Evolutionary conservation across 1,140 invertebrate genomes (phyloP).

Genomic region (Drosophila equinoxialis): DNA sequence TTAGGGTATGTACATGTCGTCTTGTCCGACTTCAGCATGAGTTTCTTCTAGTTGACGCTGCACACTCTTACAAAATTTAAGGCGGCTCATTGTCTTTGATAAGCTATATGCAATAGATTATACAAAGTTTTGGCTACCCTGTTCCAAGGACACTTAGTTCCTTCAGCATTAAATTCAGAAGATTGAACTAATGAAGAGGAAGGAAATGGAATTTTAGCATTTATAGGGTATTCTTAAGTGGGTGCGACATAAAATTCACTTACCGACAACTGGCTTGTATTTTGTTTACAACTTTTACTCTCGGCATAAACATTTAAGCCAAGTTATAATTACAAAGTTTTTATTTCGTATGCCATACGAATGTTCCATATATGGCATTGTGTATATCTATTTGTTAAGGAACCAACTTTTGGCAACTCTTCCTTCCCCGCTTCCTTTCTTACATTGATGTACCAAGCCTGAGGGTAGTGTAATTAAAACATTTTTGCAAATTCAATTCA

Average conservation of each 20-base stretch:
- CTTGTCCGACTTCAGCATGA: too few species aligned
- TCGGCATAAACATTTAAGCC: slow-evolving; percentile 68
- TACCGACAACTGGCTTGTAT: background rate
- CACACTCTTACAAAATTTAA: too few species aligned
- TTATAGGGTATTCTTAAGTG: background rate
- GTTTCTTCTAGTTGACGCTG: too few species aligned
- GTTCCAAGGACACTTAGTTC: too few species aligned
- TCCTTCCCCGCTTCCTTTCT: background rate
- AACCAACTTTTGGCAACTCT: slow-evolving; percentile 1
- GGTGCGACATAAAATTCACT: background rate
- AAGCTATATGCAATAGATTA: too few species aligned
- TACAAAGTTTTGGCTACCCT: too few species aligned
- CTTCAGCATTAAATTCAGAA: too few species aligned
- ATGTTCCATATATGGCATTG: slow-evolving; percentile 28
- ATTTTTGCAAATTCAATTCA: slow-evolving; percentile 44
- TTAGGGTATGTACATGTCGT: too few species aligned
- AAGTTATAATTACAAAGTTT: slow-evolving; percentile 67
- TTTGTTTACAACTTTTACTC: slow-evolving; percentile 64
- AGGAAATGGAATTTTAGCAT: background rate
- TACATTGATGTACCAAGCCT: background rate
- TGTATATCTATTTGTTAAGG: slow-evolving; percentile 30
- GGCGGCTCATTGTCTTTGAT: too few species aligned
- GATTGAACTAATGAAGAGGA: too few species aligned
- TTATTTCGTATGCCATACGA: slow-evolving; percentile 31
- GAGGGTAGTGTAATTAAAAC: slow-evolving; percentile 66